Evolutionary conservation across 2,113 vertebrate genomes (phyloP).

Genomic region (Sturnira hondurensis): DNA sequence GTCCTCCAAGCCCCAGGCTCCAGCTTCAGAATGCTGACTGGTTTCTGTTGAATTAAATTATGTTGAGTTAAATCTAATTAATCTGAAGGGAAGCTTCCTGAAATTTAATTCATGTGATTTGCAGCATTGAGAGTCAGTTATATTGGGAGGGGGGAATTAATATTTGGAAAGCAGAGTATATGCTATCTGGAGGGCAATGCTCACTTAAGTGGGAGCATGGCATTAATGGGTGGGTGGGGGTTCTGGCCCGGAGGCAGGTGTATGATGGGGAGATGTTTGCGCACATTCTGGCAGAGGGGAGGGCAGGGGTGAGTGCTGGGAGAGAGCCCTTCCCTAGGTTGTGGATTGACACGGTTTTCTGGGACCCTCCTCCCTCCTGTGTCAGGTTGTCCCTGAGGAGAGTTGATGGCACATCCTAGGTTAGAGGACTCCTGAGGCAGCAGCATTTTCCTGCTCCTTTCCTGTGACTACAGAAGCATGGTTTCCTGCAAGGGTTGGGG

Average conservation of each 20-base stretch:
- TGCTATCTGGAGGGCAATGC: not conserved
- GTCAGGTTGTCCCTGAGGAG: not conserved
- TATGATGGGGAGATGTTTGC: not conserved
- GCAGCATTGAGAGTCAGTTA: not conserved
- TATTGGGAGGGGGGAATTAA: not conserved
- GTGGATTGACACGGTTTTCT: not conserved
- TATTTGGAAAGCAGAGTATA: not conserved
- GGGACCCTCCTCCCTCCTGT: not conserved
- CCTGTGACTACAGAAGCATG: not conserved
- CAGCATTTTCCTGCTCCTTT: not conserved
- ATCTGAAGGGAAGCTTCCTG: not conserved
- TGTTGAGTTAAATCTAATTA: not conserved
- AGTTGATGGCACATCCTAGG: not conserved
- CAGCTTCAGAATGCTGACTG: not conserved
- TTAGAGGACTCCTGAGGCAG: not conserved
- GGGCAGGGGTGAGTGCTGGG: not conserved
- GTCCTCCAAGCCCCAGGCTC: not conserved
- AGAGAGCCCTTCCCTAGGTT: not conserved
- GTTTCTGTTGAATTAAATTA: not conserved
- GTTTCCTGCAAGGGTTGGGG: not conserved
- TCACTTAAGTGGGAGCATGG: not conserved
- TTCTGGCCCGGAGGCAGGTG: not conserved
- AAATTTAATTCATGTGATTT: not conserved
- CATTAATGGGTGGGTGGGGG: rapidly evolving
- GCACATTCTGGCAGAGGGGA: not conserved